A percentile compares a stretch with the other conserved stretches of the same genome.
phyloP scores from a whole-genome alignment of 2,888 invertebrate species.

The Megalurothrips usitatus region DNA sequence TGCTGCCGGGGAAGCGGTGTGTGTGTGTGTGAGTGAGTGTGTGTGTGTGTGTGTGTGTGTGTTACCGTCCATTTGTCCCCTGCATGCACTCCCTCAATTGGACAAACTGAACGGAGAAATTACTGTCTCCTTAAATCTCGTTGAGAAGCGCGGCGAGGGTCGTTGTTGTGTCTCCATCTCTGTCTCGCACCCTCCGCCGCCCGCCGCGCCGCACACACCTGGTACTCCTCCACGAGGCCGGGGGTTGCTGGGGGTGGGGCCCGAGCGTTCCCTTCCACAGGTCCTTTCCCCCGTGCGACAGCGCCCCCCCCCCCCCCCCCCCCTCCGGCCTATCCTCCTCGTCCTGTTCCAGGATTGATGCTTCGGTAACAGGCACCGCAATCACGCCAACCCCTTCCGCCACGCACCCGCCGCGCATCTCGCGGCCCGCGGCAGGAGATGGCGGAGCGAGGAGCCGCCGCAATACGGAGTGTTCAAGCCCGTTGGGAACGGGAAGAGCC shows the following conservation, averaged over 20 bases:
- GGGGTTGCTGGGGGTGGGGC: no score
- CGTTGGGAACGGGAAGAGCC: no score
- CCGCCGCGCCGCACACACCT: not conserved
- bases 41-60: no score
- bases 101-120: not conserved
- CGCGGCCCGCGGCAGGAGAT: no score
- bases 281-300: not conserved
- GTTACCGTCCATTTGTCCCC: no score
- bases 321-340: not conserved
- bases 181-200: not conserved
- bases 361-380: conserved; percentile 3
- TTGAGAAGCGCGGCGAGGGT: not conserved
- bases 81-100: not conserved
- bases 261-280: not conserved
- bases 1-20: no score
- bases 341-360: not conserved
- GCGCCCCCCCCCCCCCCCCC: not conserved
- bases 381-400: not conserved
- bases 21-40: no score
- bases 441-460: no score
- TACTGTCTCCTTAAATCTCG: conserved; percentile 3
- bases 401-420: conserved; percentile 45
- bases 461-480: no score
- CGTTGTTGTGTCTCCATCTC: not conserved
- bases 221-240: not conserved